A percentile compares a stretch with the other conserved stretches of the same genome.
Evolutionary conservation across 2,113 vertebrate species (phyloP).

Genomic region (Collichthys lucidus): DNA sequence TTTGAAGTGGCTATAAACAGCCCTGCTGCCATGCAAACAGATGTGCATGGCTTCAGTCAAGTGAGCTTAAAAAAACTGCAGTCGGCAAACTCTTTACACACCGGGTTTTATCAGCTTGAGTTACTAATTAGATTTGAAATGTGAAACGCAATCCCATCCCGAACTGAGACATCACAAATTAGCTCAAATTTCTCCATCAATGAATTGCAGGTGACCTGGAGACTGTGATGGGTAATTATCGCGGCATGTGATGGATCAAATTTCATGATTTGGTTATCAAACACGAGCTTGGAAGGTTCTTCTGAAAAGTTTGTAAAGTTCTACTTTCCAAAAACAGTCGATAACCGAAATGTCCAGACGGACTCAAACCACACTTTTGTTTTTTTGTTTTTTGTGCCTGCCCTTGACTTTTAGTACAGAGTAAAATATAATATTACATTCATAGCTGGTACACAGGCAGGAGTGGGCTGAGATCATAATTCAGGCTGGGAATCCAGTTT

Average conservation of each 20-base stretch:
- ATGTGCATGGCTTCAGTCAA: slow-evolving; percentile 1
- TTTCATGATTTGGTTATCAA: not conserved
- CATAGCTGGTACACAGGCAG: not conserved
- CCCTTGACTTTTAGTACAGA: too few species aligned
- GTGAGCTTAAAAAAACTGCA: slow-evolving; percentile 5
- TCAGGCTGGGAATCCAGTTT: not conserved
- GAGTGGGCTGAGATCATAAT: not conserved
- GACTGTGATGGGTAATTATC: not conserved
- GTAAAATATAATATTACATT: not conserved
- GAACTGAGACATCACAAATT: not conserved
- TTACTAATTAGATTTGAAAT: not conserved
- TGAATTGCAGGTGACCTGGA: not conserved
- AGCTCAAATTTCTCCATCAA: not conserved
- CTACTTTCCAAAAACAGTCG: not conserved
- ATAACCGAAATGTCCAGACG: not conserved
- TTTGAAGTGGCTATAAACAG: slow-evolving; percentile 36
- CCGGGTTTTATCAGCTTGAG: not conserved
- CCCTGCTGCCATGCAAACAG: slow-evolving; percentile 22
- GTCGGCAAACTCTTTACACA: not conserved
- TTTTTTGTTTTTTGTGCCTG: not conserved
- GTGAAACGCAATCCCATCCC: not conserved
- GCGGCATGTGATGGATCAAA: not conserved
- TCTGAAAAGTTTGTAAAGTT: not conserved
- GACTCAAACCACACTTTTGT: not conserved
- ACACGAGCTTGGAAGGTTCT: not conserved